Evolutionary conservation across 2,797 vertebrate species (phyloP).

Genomic region (Amazona ochrocephala): DNA sequence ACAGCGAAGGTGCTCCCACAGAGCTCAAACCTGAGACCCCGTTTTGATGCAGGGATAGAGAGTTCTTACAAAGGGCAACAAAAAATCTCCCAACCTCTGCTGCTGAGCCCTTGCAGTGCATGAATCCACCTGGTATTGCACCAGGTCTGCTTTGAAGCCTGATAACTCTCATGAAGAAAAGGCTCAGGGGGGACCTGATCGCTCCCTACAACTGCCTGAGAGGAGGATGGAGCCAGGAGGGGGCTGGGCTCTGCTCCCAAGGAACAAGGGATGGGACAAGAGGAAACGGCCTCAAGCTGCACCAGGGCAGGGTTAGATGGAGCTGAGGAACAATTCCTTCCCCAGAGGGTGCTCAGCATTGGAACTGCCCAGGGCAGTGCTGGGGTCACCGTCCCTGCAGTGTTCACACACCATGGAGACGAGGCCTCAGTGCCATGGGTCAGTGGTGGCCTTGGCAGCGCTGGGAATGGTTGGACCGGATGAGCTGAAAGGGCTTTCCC

Average conservation of each 20-base stretch:
- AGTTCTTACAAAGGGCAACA: background rate
- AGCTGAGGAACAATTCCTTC: too few relatives aligned
- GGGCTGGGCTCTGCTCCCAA: too few relatives aligned
- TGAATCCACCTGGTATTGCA: background rate
- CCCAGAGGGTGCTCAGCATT: too few relatives aligned
- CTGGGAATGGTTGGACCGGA: background rate
- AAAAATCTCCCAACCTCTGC: background rate
- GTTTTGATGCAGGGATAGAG: background rate
- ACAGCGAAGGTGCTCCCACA: fast-evolving
- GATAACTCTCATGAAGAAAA: background rate
- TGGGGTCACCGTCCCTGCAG: too few relatives aligned
- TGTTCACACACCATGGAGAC: too few relatives aligned
- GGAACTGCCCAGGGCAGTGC: too few relatives aligned
- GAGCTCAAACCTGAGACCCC: background rate
- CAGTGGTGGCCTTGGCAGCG: background rate
- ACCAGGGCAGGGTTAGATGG: too few relatives aligned
- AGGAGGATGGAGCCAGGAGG: too few relatives aligned
- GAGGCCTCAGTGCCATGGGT: too few relatives aligned
- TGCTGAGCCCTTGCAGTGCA: background rate
- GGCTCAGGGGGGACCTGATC: background rate
- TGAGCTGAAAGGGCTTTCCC: background rate
- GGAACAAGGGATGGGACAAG: too few relatives aligned
- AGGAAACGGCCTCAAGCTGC: too few relatives aligned
- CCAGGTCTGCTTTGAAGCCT: background rate
- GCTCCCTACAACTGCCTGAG: background rate